Evolutionary conservation across 2,888 invertebrate genomes (phyloP).

Genomic region (Hypolimnas misippus): DNA sequence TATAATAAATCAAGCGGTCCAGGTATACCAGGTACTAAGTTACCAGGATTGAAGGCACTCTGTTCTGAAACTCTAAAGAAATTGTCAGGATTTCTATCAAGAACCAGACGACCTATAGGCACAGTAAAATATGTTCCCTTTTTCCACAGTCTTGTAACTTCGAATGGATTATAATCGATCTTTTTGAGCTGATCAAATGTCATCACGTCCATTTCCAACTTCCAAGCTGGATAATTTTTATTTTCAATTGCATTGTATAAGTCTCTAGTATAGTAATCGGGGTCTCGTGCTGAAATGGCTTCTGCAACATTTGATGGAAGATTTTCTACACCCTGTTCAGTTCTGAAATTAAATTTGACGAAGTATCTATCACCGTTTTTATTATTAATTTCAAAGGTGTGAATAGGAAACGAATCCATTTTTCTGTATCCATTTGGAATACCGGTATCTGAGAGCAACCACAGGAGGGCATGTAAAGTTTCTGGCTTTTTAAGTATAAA

Average conservation of each 20-base stretch:
- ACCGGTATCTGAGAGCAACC: conserved; percentile 93
- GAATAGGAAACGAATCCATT: conserved; percentile 96
- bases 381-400: conserved; percentile 95
- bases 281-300: conserved; percentile 87
- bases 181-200: conserved; percentile 52
- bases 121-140: conserved; percentile 64
- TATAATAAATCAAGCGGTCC: conserved; percentile 62
- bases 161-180: conserved; percentile 64
- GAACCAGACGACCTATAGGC: conserved; percentile 56
- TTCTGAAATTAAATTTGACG: conserved; percentile 95
- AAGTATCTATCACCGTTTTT: conserved; percentile 87
- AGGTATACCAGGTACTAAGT: conserved; percentile 69
- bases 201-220: conserved; percentile 63
- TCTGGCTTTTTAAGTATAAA: conserved; percentile 92
- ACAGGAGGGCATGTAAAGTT: conserved; percentile 89
- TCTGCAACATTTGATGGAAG: conserved; percentile 86
- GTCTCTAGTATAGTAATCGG: conserved; percentile 93
- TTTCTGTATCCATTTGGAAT: conserved; percentile 94
- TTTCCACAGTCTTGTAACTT: conserved; percentile 59
- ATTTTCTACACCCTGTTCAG: conserved; percentile 93
- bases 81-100: conserved; percentile 59
- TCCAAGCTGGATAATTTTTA: conserved; percentile 78
- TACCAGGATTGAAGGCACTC: conserved; percentile 60
- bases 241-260: conserved; percentile 92
- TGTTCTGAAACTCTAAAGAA: conserved; percentile 56